Evolutionary conservation across 1,140 invertebrate genomes (phyloP), one percentile per base, ranked within the genome.

Genomic region (Trigoniulus corallinus): DNA sequence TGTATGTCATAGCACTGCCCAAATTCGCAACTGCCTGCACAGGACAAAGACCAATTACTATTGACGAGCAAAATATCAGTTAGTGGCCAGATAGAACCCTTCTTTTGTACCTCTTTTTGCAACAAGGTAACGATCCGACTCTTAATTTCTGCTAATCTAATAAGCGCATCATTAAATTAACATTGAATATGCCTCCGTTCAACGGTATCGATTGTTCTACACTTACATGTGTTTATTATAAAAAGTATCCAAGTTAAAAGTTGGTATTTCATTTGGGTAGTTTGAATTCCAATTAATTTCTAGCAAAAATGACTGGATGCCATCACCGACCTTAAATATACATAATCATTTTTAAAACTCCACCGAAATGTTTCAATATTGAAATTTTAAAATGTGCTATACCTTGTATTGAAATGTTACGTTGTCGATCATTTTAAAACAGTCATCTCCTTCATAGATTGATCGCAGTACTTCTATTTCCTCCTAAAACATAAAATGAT

Each of bases 201-300:
- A 43, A 4, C 20, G 15, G 18, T 12, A n/a, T 18, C 4, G 40
- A 53, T 24, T 40, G 21, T 51, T 7, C 25, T 23, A 26, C 43
- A 80, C 82, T 80, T 75, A 93, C 88, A 92, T 67, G 66, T 88
- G 81, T 62, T 85, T 84, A 69, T 96, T 96, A 62, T 91, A 95
- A 70, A 95, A 96, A 25, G 84, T 79, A 61, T 93, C 81, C 71
- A 96, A 73, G 67, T 84, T 92, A 40, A 94, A 75, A 7, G 61
- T 68, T 27, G 91, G 89, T 57, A 78, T 74, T 55, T 81, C 80
- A 41, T 81, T 76, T 23, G 91, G 91, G 69, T 96, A 96, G 48
- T 77, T 78, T 3, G 78, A 71, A 26, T 77, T 77, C 89, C 89
- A 96, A 60, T 72, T 70, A 42, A 96, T 77, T 70, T 95, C 88